These are phyloP conservation scores for Steinernema feltiae DNA, from an alignment of 1,140 invertebrate species.

Conservation along the genomic window DNA sequence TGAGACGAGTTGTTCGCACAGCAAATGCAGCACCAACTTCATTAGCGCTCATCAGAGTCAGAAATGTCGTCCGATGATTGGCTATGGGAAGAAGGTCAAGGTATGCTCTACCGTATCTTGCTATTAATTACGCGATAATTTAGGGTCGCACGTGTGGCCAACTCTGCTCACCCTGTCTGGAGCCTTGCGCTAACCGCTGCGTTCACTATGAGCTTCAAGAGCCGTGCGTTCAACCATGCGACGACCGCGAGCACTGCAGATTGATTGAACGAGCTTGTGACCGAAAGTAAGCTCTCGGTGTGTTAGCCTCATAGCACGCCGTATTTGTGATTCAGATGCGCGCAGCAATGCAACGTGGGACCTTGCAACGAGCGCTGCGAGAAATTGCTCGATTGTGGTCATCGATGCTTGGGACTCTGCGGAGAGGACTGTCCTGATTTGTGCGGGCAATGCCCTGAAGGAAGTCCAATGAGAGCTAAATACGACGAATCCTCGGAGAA, in stretches of 20 bases:
- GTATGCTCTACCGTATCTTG: too few species aligned
- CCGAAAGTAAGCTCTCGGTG: too few species aligned
- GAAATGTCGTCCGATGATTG: not conserved
- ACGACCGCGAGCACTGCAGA: not conserved
- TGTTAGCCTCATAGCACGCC: too few species aligned
- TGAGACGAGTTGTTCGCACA: conserved; percentile 33
- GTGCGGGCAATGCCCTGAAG: conserved; percentile 26
- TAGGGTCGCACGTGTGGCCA: conserved; percentile 38
- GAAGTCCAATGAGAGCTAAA: not conserved
- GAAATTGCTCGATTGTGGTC: conserved; percentile 23
- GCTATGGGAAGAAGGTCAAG: too few species aligned
- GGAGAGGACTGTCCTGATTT: conserved; percentile 55
- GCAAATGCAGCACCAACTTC: conserved; percentile 19
- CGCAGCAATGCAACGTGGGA: conserved; percentile 20
- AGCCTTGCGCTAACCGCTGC: conserved; percentile 26
- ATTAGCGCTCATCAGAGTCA: too few species aligned
- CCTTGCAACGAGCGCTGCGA: conserved; percentile 28
- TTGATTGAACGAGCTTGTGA: too few species aligned
- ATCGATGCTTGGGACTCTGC: conserved; percentile 45
- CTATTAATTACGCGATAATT: too few species aligned
- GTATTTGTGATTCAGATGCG: conserved; percentile 19
- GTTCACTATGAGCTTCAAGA: too few species aligned
- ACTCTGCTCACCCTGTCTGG: conserved; percentile 34
- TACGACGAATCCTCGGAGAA: not conserved
- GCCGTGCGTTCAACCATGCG: too few species aligned